Conservation (phyloP, 37 sponge, comb jelly and placozoan species). For the Ianthella basta region DNA sequence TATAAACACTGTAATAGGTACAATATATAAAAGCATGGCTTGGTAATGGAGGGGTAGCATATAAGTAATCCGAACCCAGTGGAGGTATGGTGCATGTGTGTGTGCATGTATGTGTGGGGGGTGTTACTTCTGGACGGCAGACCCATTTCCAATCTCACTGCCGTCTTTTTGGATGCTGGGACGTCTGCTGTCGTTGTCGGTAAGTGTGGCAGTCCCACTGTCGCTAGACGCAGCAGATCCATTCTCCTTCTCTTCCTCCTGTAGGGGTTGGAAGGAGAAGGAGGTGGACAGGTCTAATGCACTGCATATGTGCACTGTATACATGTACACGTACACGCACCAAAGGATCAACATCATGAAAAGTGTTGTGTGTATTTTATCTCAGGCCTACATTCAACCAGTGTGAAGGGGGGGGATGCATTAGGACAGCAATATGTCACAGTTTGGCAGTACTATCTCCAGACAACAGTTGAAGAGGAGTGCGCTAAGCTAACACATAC, state of each 20-base stretch:
- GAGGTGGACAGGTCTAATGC: background rate
- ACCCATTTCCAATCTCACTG: background rate
- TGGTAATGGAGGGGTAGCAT: too few relatives aligned
- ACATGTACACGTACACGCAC: constrained; percentile 8
- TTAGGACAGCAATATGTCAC: too few relatives aligned
- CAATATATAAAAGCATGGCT: too few relatives aligned
- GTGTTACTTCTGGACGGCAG: background rate
- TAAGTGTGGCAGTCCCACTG: background rate
- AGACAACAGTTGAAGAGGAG: too few relatives aligned
- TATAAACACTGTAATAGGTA: too few relatives aligned
- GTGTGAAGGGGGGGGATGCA: too few relatives aligned
- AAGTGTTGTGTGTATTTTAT: too few relatives aligned
- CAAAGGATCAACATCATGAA: too few relatives aligned
- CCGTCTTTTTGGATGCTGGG: background rate
- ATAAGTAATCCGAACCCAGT: too few relatives aligned
- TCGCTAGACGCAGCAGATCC: background rate
- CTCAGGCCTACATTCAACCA: too few relatives aligned
- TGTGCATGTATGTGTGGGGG: background rate
- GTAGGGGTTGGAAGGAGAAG: background rate
- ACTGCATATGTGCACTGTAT: background rate
- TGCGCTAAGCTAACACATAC: too few relatives aligned
- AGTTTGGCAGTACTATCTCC: too few relatives aligned
- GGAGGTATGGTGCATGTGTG: background rate
- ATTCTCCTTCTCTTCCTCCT: background rate
- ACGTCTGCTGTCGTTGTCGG: background rate